Evolutionary conservation across 37 sponge, comb jelly and placozoan genomes (phyloP), one percentile per base, ranked within the genome.

Genomic region (Amphimedon queenslandica): DNA sequence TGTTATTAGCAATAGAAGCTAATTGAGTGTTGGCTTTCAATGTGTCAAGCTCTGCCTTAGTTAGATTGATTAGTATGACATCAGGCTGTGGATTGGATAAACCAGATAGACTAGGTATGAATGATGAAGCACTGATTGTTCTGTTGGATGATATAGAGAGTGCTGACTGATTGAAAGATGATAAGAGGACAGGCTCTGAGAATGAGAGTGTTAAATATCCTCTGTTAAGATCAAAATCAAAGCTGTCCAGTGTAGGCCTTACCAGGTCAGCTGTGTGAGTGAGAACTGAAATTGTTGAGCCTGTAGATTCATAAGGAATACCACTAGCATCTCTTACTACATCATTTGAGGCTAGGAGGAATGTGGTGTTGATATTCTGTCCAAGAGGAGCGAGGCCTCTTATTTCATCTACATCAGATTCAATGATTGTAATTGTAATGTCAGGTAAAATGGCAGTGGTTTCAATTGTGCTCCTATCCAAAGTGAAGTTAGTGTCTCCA

Each of bases 231-330:
- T 95, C 92, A 40, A 90, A 66, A 23, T 55, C 75, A 74, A 91
- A 91, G 3, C n/a, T 32, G 36, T 25, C 64, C 3, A 95, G 72
- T 5, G 57, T 37, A 61, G 96, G 92, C 72, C 77, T 42, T 2
- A 85, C 70, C 2, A 88, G 58, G 55, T 95, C 96, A 58, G 92
- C 89, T 16, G 91, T 87, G 74, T 75, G 71, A 32, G 58, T 37
- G 31, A 37, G 21, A 4, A 87, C 77, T 41, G 79, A 64, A 23
- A 81, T 66, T n/a, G 78, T 40, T 2, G 11, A 39, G 25, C 32
- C 41, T 67, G 75, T 64, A 11, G 85, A 66, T 13, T 57, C 37
- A 55, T 69, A 87, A 1, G 28, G 16, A 30, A 81, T 82, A 13
- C 72, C 69, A 63, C 60, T 66, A 20, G 83, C 63, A 73, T 94